These are phyloP conservation scores for Microplitis deprimator DNA, from an alignment of 2,888 invertebrate species.

Conservation along the genomic window DNA sequence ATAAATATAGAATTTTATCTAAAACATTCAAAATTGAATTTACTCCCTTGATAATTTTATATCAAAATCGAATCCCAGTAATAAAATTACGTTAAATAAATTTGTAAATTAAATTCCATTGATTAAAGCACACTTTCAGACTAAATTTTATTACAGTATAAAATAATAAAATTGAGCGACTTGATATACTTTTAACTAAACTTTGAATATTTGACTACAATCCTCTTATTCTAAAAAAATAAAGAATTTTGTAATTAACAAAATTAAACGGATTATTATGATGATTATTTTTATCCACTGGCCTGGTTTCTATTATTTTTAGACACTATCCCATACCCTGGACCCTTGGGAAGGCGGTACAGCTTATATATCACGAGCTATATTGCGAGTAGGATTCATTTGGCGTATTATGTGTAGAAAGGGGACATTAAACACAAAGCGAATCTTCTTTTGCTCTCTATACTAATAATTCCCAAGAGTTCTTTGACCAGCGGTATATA, in stretches of 20 bases:
- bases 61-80: too few species aligned
- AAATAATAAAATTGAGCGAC: too few species aligned
- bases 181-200: too few species aligned
- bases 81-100: too few species aligned
- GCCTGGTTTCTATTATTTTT: background rate
- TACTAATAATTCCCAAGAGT: conserved; percentile 5
- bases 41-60: too few species aligned
- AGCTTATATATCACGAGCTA: background rate
- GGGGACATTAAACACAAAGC: conserved; percentile 25
- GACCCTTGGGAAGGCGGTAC: background rate
- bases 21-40: too few species aligned
- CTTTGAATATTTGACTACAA: too few species aligned
- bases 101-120: too few species aligned
- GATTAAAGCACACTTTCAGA: too few species aligned
- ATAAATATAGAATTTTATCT: too few species aligned
- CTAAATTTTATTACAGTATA: too few species aligned
- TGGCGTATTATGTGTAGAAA: conserved; percentile 11
- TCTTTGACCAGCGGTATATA: conserved; percentile 13
- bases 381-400: conserved; percentile 15
- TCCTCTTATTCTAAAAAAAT: too few species aligned
- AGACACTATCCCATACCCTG: background rate
- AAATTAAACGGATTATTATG: background rate
- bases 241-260: background rate
- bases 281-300: background rate
- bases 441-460: conserved; percentile 12